Base-by-base conservation (phyloP, 2,797 vertebrate species). In the Lacerta agilis region DNA sequence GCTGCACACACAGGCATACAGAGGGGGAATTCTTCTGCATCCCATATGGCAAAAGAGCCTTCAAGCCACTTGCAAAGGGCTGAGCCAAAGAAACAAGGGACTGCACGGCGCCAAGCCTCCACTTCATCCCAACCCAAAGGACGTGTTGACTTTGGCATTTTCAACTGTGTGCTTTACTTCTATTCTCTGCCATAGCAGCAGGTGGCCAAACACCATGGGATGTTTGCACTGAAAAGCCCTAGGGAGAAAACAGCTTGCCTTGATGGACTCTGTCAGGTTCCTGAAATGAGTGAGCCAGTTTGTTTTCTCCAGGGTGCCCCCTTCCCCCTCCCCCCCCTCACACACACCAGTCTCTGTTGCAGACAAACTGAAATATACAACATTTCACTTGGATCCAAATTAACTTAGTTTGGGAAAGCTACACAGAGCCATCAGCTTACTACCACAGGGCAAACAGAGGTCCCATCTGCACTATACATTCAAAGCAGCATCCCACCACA, bases 111-210 rank as follows among this genome's bases (percentile, higher is more conserved):
- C 89, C 86, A 81, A 58, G 43, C 77, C 29, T 90, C 81, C 36
- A 85, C 86, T 87, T 87, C 86, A 87, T 71, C 79, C 77, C 82
- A 38, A 17, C 82, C 85, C 83, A 80, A 85, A 77, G 78, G 71
- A 18, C 45, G 58, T 85, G 83, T 85, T 87, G 82, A 90, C 72
- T 38, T 82, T 87, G 82, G 82, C 89, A n/a, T 61, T 61, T 77
- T 64, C 43, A 64, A 71, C 64, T 77, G 86, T 82, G 61, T 82
- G 66, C 61, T 85, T 85, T 82, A 61, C 61, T n/a, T 77, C 36
- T 49, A 71, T 85, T 82, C 61, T 87, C 82, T 71, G 81, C 72
- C 82, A 61, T 33, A 33, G 36, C 43, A 64, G 78, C 71, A 77
- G 86, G 82, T 81, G 78, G 71, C 38, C 71, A 45, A 45, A 77